Conservation (phyloP, 2,888 invertebrate species). For the Agriotes lineatus region DNA sequence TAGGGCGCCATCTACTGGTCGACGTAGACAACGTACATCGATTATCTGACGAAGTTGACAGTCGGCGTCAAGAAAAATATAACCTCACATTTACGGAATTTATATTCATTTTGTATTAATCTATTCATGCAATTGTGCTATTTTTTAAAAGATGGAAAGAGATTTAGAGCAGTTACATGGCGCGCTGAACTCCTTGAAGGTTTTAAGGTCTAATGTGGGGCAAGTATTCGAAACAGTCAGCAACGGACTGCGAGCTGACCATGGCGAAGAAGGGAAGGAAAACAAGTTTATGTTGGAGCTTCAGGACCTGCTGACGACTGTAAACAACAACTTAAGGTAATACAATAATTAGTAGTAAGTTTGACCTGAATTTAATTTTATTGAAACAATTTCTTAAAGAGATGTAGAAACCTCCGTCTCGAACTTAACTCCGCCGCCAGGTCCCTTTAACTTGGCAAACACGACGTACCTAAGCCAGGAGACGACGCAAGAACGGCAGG, state of each 20-base stretch:
- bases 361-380: background rate
- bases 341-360: background rate
- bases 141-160: conserved; percentile 54
- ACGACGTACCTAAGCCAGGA: conserved; percentile 90
- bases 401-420: conserved; percentile 86
- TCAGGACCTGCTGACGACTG: conserved; percentile 84
- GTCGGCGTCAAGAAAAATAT: no score
- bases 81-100: no score
- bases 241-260: conserved; percentile 84
- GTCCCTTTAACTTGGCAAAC: conserved; percentile 86
- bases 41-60: no score
- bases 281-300: conserved; percentile 80
- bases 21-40: no score
- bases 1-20: no score
- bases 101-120: background rate
- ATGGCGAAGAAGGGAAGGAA: conserved; percentile 85
- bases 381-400: conserved; percentile 64
- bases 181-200: conserved; percentile 81
- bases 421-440: conserved; percentile 80
- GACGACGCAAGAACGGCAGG: conserved; percentile 90
- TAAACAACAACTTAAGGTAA: conserved; percentile 83
- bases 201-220: conserved; percentile 84
- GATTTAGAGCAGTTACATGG: conserved; percentile 79
- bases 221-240: conserved; percentile 87
- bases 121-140: background rate